Evolutionary conservation across 2,113 vertebrate species (phyloP).

Genomic region (Centrocercus urophasianus): DNA sequence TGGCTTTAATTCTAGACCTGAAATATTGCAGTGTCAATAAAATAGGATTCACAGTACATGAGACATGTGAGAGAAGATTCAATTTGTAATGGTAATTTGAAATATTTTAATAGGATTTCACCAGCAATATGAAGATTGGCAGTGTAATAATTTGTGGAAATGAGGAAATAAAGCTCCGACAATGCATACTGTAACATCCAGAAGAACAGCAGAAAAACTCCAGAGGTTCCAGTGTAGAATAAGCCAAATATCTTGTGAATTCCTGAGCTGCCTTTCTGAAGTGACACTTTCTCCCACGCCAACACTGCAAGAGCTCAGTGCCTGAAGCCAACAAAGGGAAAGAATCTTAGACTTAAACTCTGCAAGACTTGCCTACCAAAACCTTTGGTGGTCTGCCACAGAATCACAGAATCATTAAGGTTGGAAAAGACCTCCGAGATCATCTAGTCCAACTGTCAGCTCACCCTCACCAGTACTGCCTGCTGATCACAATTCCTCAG

Average conservation of each 20-base stretch:
- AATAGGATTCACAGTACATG: conserved; percentile 21
- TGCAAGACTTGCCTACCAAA: not conserved
- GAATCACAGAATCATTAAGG: too few relatives aligned
- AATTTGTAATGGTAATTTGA: conserved; percentile 53
- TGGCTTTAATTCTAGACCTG: conserved; percentile 49
- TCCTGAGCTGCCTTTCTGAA: not conserved
- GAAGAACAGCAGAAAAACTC: not conserved
- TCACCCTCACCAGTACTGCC: too few relatives aligned
- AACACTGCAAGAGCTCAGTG: not conserved
- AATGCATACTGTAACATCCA: accelerated
- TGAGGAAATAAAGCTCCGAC: not conserved
- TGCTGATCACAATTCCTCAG: too few relatives aligned
- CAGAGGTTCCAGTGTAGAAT: not conserved
- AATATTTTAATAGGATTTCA: conserved; percentile 52
- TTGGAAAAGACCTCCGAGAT: too few relatives aligned
- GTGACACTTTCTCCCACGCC: not conserved
- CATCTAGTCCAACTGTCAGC: too few relatives aligned
- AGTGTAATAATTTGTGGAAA: conserved; percentile 30
- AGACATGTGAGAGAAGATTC: conserved; percentile 10
- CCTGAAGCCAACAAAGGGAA: not conserved
- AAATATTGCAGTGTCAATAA: conserved; percentile 26
- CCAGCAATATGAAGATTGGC: conserved; percentile 36
- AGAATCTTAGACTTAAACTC: not conserved
- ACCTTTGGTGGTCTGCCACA: not conserved
- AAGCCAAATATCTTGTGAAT: not conserved